Base-by-base conservation (phyloP, 2,113 vertebrate genomes). In the Archocentrus centrarchus region DNA sequence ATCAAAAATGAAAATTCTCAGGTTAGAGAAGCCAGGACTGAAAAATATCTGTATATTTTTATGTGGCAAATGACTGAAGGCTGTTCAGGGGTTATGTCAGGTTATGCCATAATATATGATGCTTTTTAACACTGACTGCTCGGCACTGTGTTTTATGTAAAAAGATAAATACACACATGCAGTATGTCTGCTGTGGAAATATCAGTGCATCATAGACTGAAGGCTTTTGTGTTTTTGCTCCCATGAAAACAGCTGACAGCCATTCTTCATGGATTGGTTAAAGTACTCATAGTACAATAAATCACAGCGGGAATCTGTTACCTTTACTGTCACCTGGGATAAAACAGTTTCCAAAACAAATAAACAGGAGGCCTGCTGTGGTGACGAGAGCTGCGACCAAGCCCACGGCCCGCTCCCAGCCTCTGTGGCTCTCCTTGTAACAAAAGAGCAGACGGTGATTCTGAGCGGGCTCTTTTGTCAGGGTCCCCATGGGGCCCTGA, bases 391-490 rank as follows among this genome's bases (percentile, higher is more conserved):
- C 82, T 79, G 82, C 47, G 22, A 1, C 86, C 15, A 53, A 66
- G 81, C 79, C 87, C 6, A 63, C 35, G 39, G 83, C 79, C 61
- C 35, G 1, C 79, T 81, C 79, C 90, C 88, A 91, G 94, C 92
- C 93, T 91, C 82, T 1, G 2, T 93, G 94, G 93, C 95, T 95
- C 94, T 93, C 86, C 50, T 68, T 18, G 35, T 89, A 93, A 96
- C 95, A 96, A 96, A 95, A 73, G 94, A 89, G 90, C 93, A 96
- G 95, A 96, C 94, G 90, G 84, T 90, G 84, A 93, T 93, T 93
- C 83, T 39, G 81, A 89, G 91, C 89, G 37, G 81, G 68, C 82
- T 93, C 94, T 94, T 93, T 96, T 96, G 94, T 94, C 73, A 11
- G 73, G 66, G 83, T 86, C 94, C 93, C 82, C 95, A 95, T 94